Conservation (phyloP, 2,888 invertebrate species). For the Platycheirus rosarum region DNA sequence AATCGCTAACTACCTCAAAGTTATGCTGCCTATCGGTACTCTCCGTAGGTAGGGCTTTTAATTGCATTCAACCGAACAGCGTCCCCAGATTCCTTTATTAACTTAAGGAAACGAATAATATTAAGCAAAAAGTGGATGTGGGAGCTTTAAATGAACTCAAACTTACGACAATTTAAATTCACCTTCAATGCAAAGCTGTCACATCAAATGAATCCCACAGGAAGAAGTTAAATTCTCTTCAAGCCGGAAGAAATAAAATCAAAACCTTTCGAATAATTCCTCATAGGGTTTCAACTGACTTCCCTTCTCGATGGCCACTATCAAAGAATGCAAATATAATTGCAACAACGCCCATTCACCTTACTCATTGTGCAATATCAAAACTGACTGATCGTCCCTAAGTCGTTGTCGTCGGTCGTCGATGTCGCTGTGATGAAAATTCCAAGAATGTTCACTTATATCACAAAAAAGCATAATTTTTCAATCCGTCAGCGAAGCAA, state of each 20-base stretch:
- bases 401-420: neutral
- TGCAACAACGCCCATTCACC: neutral
- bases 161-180: too few relatives aligned
- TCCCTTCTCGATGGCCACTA: neutral
- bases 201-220: too few relatives aligned
- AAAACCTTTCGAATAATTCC: neutral
- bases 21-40: too few relatives aligned
- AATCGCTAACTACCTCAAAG: too few relatives aligned
- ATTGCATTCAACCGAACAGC: too few relatives aligned
- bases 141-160: too few relatives aligned
- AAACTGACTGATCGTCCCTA: neutral
- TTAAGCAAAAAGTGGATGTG: too few relatives aligned
- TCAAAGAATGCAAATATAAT: neutral
- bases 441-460: neutral
- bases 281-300: neutral
- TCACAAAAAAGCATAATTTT: neutral
- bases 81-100: too few relatives aligned
- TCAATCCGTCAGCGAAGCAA: neutral
- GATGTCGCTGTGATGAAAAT: neutral
- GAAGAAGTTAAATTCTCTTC: neutral
- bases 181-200: too few relatives aligned
- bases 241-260: neutral
- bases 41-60: too few relatives aligned
- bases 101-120: too few relatives aligned
- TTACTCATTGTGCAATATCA: slow-evolving; percentile 1